Base-by-base conservation (phyloP, 2,888 invertebrate species). In the Apodemia zela region DNA sequence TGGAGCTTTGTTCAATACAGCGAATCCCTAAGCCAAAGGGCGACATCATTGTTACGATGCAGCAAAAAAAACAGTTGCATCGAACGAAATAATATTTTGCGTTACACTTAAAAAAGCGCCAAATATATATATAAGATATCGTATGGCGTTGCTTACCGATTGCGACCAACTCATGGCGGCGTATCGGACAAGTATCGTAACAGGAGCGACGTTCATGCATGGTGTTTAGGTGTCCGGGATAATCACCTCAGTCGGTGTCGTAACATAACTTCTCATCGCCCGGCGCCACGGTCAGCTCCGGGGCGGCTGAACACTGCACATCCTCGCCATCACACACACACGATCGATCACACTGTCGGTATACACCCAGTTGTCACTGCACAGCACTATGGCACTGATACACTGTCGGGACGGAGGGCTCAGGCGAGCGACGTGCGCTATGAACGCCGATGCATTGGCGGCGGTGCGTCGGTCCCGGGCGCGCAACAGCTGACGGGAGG, bases 401-500 rank as follows among this genome's bases (percentile, higher is more conserved):
- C 73, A 66, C 71, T 68, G 72, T 66, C 70, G 69, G 33, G 71
- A 71, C 73, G 73, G 75, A 75, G 71, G 69, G 71, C 74, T 77
- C 76, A 75, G 76, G 76, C 85, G 78, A 72, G 82, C 85, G 86
- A 75, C 85, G 81, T 78, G 82, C 84, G 81, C 85, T 84, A 80
- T 82, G 84, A 80, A 81, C 88, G 84, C 84, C 85, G 87, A 84
- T 90, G 90, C 89, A 90, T 89, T 89, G 88, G 85, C 85, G 81
- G 82, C 79, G 78, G 78, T 76, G 82, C 74, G 83, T 80, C 80
- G 84, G 80, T 87, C 87, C 87, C 86, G 87, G 84, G 77, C 89
- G 85, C 89, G 90, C 90, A 91, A 91, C 90, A 91, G 90, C 90
- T 91, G 90, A 89, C 89, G 87, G 89, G 89, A 88, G 89, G 86